Percentiles rank a stretch among this genome's conserved stretches.
Evolutionary conservation across 2,113 vertebrate species (phyloP).

Genomic region (Nipponia nippon): DNA sequence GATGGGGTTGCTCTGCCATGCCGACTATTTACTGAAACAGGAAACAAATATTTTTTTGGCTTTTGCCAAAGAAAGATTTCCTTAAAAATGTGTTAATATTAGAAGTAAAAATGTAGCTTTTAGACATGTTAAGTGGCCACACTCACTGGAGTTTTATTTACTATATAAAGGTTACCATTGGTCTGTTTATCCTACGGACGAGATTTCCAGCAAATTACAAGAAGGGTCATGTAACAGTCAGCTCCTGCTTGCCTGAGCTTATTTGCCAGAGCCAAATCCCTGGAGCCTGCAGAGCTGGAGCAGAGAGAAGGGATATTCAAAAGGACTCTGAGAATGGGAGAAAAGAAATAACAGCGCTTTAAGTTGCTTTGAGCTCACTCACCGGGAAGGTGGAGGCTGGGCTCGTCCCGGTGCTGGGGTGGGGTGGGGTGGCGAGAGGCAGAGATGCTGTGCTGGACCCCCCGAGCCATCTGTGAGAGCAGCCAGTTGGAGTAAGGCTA

Average conservation of each 20-base stretch:
- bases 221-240: constrained; percentile 69
- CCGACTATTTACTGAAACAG: constrained; percentile 28
- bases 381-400: background rate
- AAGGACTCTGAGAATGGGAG: background rate
- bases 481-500: background rate
- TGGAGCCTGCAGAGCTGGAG: constrained; percentile 13
- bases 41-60: constrained; percentile 44
- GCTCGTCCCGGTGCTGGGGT: background rate
- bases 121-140: constrained; percentile 45
- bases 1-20: background rate
- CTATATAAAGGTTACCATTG: constrained; percentile 56
- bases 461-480: rapidly evolving
- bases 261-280: constrained; percentile 56
- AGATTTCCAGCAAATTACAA: constrained; percentile 66
- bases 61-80: constrained; percentile 49
- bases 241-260: constrained; percentile 46
- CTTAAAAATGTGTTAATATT: constrained; percentile 67
- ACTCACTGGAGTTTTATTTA: constrained; percentile 61
- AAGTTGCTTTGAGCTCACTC: background rate
- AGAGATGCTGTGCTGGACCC: rapidly evolving
- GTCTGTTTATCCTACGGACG: constrained; percentile 56
- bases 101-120: constrained; percentile 56
- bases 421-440: background rate
- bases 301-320: constrained; percentile 9
- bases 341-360: background rate